phyloP scores from a whole-genome alignment of 2,113 vertebrate genomes.

The Cryptomyrus ogoouensis region DNA sequence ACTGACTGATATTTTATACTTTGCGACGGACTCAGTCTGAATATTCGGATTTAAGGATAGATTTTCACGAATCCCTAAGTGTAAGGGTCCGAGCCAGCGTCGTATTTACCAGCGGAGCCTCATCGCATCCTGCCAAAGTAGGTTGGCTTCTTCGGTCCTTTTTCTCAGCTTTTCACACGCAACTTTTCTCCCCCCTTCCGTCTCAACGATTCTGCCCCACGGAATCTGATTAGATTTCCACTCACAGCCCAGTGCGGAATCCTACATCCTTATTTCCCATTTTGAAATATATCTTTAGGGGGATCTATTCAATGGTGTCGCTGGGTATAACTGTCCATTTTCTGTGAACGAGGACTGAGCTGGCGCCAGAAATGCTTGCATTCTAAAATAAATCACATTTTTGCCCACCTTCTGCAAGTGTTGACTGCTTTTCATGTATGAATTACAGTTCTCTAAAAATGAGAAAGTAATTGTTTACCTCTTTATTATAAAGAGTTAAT shows the following conservation, averaged over 20 bases:
- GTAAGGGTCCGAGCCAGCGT: constrained; percentile 27
- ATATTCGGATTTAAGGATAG: neutral
- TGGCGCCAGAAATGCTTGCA: neutral
- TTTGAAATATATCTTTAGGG: constrained; percentile 22
- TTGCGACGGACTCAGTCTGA: neutral
- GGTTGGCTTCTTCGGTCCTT: constrained; percentile 23
- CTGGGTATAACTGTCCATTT: neutral
- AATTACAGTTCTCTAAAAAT: constrained; percentile 20
- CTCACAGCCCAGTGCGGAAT: constrained; percentile 90
- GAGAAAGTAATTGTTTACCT: neutral
- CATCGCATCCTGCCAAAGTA: constrained; percentile 24
- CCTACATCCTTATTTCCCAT: constrained; percentile 53
- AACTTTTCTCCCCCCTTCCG: constrained; percentile 51
- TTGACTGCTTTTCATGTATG: neutral
- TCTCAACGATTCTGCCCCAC: constrained; percentile 40
- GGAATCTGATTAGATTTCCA: constrained; percentile 85
- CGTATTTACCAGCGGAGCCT: constrained; percentile 21
- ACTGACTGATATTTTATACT: constrained; percentile 3
- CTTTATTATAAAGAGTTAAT: constrained; percentile 18
- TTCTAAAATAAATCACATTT: constrained; percentile 6
- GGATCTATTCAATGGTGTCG: neutral
- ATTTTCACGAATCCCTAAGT: neutral
- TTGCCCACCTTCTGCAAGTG: neutral
- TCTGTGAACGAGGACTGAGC: neutral
- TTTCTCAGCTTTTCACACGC: constrained; percentile 30